Evolutionary conservation across 2,113 vertebrate species (phyloP), one percentile per base, ranked within the genome.

Genomic region (Phaethornis superciliosus): DNA sequence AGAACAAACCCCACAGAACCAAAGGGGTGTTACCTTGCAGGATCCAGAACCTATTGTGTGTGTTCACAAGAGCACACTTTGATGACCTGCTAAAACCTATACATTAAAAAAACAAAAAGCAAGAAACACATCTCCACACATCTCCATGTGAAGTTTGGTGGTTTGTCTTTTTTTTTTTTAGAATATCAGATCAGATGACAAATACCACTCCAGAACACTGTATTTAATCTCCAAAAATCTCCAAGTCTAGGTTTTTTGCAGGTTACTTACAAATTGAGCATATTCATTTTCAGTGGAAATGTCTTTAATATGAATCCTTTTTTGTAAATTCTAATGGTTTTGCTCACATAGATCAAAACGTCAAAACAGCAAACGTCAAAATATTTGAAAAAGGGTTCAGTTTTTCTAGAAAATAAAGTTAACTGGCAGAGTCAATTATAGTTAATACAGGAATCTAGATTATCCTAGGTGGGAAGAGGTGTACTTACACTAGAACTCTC

Each of bases 341-440:
- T 83, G 52, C 85, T 93, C 89, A 95, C 60, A 85, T 9, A 94
- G 75, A 80, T 56, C 3, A 5, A 94, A 95, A 81, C 23, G 76
- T 88, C 89, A 88, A 81, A 95, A 95, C 33, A 92, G 85, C 60
- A 96, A 94, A 79, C 76, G 86, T 76, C 83, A 95, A 96, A 96
- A 65, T 95, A 89, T 81, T 85, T 95, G 85, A 85, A 97, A 95
- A 95, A 55, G 46, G 47, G 58, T 87, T 92, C 65, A 10, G 20
- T 89, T 88, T 90, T 80, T 15, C 80, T 86, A 93, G 58, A 83
- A 95, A 96, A 93, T 23, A 27, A 80, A 86, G 35, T 86, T 52
- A 88, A n/a, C 15, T 89, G 75, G 47, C 85, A 91, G 56, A 92
- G 46, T 59, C 51, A 83, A 85, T 23, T 88, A 83, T 24, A 59